phyloP scores from a whole-genome alignment of 2,797 vertebrate species.

The Enteromius anoplus region DNA sequence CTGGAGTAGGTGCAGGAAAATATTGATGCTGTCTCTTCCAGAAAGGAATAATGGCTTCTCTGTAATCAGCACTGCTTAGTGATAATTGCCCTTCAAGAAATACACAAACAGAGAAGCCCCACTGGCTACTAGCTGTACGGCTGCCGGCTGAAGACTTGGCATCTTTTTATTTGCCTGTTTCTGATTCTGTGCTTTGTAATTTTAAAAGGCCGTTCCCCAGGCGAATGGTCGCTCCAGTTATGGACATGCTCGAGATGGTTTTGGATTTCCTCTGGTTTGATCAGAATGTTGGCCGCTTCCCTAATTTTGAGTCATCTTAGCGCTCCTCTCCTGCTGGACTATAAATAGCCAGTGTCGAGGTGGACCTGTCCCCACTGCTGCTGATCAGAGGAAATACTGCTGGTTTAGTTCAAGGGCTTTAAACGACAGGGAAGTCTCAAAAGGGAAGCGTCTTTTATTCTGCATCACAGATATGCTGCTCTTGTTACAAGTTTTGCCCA shows the following conservation, averaged over 20 bases:
- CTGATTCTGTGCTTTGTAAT: slow-evolving; percentile 45
- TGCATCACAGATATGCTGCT: background rate
- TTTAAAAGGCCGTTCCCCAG: slow-evolving; percentile 42
- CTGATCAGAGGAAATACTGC: slow-evolving; percentile 34
- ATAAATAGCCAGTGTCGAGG: slow-evolving; percentile 46
- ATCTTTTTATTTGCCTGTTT: slow-evolving; percentile 33
- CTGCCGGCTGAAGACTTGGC: slow-evolving; percentile 33
- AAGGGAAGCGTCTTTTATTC: background rate
- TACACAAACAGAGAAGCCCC: slow-evolving; percentile 19
- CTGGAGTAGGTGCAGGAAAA: slow-evolving; percentile 38
- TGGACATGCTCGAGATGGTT: slow-evolving; percentile 56
- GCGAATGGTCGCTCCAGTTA: slow-evolving; percentile 49
- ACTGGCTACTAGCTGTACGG: slow-evolving; percentile 4
- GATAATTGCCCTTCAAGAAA: slow-evolving; percentile 32
- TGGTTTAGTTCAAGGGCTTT: slow-evolving; percentile 17
- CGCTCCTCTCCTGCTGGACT: slow-evolving; percentile 45
- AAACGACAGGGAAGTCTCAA: background rate
- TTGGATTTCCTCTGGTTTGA: slow-evolving; percentile 54
- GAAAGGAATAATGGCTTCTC: slow-evolving; percentile 24
- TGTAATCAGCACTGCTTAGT: slow-evolving; percentile 37
- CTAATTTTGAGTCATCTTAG: slow-evolving; percentile 59
- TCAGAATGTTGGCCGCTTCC: slow-evolving; percentile 54
- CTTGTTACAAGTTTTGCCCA: background rate
- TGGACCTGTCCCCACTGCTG: slow-evolving; percentile 8
- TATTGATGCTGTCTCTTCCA: background rate